Conservation (phyloP, 2,797 vertebrate genomes). For the Apodemus agrarius region DNA sequence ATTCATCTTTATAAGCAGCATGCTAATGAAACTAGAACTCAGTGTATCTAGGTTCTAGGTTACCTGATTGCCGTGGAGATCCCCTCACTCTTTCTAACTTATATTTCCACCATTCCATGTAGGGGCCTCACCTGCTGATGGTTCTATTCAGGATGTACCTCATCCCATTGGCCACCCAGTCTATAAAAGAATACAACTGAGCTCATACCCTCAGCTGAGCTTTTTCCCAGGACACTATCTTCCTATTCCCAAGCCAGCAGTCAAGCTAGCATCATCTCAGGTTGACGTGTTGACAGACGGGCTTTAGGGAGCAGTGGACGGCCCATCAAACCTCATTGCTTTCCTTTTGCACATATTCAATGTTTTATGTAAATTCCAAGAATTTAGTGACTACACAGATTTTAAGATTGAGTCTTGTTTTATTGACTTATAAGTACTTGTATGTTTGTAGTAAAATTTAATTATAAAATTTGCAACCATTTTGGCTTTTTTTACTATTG, state of each 20-base stretch:
- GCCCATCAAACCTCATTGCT: neutral
- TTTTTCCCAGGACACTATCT: neutral
- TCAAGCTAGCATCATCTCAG: neutral
- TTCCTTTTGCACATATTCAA: neutral
- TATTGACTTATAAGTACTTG: neutral
- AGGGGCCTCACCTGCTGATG: neutral
- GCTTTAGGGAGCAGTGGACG: neutral
- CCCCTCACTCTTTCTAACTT: neutral
- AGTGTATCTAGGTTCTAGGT: neutral
- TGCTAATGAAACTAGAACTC: neutral
- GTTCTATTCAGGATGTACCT: neutral
- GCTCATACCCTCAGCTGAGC: neutral
- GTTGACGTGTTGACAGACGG: neutral
- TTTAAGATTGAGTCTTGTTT: neutral
- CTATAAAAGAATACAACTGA: neutral
- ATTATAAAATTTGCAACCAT: neutral
- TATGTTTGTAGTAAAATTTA: conserved; percentile 17
- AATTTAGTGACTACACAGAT: neutral
- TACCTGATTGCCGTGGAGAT: neutral
- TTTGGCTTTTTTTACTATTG: neutral
- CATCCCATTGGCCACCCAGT: neutral
- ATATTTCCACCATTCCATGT: neutral
- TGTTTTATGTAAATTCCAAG: neutral
- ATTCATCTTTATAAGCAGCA: neutral
- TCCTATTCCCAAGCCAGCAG: neutral